Evolutionary conservation across 2,888 invertebrate species (phyloP).

Genomic region (Watsonalla cultraria): DNA sequence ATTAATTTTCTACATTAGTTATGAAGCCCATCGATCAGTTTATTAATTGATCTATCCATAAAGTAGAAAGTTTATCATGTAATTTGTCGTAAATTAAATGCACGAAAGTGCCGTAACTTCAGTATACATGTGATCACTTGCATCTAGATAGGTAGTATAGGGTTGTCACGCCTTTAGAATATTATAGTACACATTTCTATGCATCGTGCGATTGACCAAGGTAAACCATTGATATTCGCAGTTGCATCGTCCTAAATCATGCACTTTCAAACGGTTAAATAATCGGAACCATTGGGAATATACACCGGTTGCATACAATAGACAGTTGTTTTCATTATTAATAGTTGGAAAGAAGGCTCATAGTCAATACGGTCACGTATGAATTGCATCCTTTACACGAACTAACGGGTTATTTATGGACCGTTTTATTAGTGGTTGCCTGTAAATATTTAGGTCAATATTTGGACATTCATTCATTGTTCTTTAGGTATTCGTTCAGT

Average conservation of each 20-base stretch:
- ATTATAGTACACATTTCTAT: conserved; percentile 15
- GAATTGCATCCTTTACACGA: conserved; percentile 54
- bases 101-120: conserved; percentile 11
- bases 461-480: conserved; percentile 45
- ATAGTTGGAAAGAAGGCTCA: conserved; percentile 25
- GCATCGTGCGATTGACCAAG: conserved; percentile 13
- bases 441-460: conserved; percentile 37
- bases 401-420: conserved; percentile 53
- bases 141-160: neutral
- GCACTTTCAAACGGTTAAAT: conserved; percentile 57
- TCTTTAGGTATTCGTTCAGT: conserved; percentile 27
- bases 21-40: neutral
- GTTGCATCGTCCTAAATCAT: conserved; percentile 32
- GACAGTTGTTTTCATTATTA: conserved; percentile 40
- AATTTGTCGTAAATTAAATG: neutral
- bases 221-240: conserved; percentile 13
- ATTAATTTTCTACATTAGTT: neutral
- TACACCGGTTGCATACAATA: conserved; percentile 40
- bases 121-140: neutral
- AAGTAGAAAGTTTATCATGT: neutral
- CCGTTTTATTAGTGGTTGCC: conserved; percentile 27
- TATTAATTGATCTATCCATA: neutral
- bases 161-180: conserved; percentile 5
- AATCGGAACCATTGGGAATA: conserved; percentile 46
- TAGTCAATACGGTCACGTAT: conserved; percentile 51